phyloP scores from a whole-genome alignment of 2,888 invertebrate species.

The Kryphioiulus occultus region DNA sequence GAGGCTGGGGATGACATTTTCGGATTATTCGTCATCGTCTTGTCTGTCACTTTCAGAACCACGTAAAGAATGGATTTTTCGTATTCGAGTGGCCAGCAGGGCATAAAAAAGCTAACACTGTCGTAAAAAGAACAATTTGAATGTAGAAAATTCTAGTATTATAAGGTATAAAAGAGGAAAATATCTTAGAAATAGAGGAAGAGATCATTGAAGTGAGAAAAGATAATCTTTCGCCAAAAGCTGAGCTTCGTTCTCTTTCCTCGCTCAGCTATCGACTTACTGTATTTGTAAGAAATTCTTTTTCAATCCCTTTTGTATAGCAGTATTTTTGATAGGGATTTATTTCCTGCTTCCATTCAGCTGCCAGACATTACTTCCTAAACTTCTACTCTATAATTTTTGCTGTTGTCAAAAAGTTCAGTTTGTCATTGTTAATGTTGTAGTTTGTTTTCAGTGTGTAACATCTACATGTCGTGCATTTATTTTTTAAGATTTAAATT shows the following conservation, averaged over 20 bases:
- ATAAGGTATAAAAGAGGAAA: neutral
- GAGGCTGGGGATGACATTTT: slow-evolving; percentile 28
- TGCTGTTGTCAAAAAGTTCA: neutral
- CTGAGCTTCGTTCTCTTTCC: neutral
- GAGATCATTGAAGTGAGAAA: slow-evolving; percentile 15
- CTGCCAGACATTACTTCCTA: neutral
- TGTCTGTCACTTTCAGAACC: slow-evolving; percentile 21
- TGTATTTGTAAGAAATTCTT: neutral
- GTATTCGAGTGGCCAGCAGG: neutral
- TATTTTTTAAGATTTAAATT: neutral
- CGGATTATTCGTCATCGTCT: slow-evolving; percentile 15
- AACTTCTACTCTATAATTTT: neutral
- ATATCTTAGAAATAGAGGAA: neutral
- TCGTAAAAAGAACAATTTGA: slow-evolving; percentile 26
- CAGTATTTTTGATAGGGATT: neutral
- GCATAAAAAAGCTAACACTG: neutral
- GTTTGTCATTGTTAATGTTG: neutral
- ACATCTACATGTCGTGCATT: neutral
- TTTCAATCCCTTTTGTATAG: neutral
- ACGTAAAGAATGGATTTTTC: neutral
- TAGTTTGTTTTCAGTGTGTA: neutral
- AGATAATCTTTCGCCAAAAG: slow-evolving; percentile 2
- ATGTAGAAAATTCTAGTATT: slow-evolving; percentile 18
- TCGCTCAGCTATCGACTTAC: neutral
- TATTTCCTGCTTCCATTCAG: neutral